Evolutionary conservation across 2,113 vertebrate genomes (phyloP), one percentile per base, ranked within the genome.

Genomic region (Sardina pilchardus): DNA sequence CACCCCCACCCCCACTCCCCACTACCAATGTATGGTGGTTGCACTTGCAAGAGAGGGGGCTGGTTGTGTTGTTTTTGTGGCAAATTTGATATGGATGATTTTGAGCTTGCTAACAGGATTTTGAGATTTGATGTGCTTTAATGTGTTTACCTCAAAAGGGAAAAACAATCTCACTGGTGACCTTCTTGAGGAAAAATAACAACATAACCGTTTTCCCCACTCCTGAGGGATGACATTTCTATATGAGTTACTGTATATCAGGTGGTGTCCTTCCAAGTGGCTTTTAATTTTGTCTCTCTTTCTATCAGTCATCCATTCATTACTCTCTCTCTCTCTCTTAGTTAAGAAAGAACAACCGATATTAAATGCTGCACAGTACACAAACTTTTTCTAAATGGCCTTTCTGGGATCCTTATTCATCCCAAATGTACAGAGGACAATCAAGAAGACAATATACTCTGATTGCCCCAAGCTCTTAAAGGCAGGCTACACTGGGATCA

Each of bases 181-280:
- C 30, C 1, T 36, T 1, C 67, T 36, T 3, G 14, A 14, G n/a
- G 26, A 30, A 47, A 82, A 86, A 84, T 12, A 21, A 36, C 45
- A 0, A 85, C 84, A 86, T 71, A 86, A 85, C 82, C 86, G 87
- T 84, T 67, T 83, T 85, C 39, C 21, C 39, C 4, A 17, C 17
- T 59, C 21, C 53, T 59, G 53, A 59, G 4, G 53, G 6, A 47
- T 47, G 48, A 16, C 16, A 1, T 50, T 3, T 50, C 48, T 14
- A 50, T n/a, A 4, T 50, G 48, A 14, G 48, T 17, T 2, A 50
- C 1, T 39, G 4, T 50, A 47, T 1, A 1, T 47, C 2, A 50
- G 48, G 48, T 16, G 3, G 12, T 50, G 48, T 50, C 48, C 16
- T 50, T 50, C 48, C 48, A 12, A 47, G 12, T 50, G 12, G 12